Conservation (phyloP, 2,113 vertebrate species). For the Salvelinus sp. region DNA sequence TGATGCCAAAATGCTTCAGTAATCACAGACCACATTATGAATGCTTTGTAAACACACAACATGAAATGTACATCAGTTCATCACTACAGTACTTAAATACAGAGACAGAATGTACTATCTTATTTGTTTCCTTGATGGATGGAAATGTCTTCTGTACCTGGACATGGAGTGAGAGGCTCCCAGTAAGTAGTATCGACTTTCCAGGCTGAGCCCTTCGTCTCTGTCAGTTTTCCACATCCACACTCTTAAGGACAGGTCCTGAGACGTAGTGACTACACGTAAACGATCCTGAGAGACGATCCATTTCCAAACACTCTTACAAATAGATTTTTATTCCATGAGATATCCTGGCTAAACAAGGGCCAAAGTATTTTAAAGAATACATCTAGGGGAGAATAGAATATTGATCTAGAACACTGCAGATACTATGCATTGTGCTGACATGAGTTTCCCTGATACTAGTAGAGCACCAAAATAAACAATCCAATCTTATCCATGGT, state of each 20-base stretch:
- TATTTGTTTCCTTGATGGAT: neutral
- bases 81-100: neutral
- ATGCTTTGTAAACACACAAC: conserved; percentile 59
- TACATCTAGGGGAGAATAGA: neutral
- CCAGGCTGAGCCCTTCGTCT: conserved; percentile 56
- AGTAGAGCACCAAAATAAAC: no score
- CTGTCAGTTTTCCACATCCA: conserved; percentile 66
- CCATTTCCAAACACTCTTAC: neutral
- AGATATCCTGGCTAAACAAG: neutral
- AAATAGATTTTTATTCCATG: neutral
- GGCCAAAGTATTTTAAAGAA: neutral
- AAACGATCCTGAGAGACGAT: conserved; percentile 65
- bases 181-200: conserved; percentile 72
- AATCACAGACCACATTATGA: conserved; percentile 72
- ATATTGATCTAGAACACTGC: no score
- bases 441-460: no score
- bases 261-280: conserved; percentile 74
- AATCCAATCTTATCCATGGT: no score
- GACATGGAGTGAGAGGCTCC: conserved; percentile 73
- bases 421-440: no score
- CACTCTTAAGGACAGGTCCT: conserved; percentile 73
- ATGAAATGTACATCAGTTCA: neutral
- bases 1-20: conserved; percentile 72
- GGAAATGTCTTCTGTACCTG: conserved; percentile 61
- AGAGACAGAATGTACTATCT: neutral